Evolutionary conservation across 2,888 invertebrate species (phyloP), one percentile per base, ranked within the genome.

Genomic region (Drosophila recens): DNA sequence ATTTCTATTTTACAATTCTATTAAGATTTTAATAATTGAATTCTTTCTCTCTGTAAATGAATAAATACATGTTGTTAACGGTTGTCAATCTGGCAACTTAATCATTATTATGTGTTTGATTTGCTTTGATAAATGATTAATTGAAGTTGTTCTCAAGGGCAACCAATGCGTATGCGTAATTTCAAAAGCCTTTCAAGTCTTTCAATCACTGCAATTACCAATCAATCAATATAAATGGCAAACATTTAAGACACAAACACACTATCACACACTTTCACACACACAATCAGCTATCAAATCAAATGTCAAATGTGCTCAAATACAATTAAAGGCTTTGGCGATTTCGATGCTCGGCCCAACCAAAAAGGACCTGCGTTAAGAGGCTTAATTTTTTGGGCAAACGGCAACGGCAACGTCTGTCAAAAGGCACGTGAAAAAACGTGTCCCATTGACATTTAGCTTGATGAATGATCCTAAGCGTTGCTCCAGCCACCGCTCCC

Each of bases 341-440:
- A 63, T 67, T 61, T 27, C 27, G 27, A 27, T 61, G 72, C 34
- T 23, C 57, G n/a, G 23, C 11, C 45, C 51, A 8, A n/a, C 45
- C 43, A 56, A 38, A 43, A 48, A 81, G 78, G 69, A 79, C 83
- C 70, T 83, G 84, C 80, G 65, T 79, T 87, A 87, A 87, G 89
- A 76, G 86, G 89, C 87, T 87, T 87, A 87, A 77, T 72, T 83
- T 84, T 82, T 74, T 67, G 51, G 57, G 54, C 69, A 61, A 76
- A 62, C 51, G 46, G 20, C 42, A 73, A 64, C 59, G 81, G 20
- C 42, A 73, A 64, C 59, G 81, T 57, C 87, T 79, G 84, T 81
- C 85, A 81, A 79, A 84, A 84, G 75, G 81, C 89, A 87, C 89
- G 84, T 84, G 87, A 87, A 86, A 86, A 89, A 86, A 86, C 80